phyloP scores from a whole-genome alignment of 2,113 vertebrate genomes.

The Hippopotamus amphibius region DNA sequence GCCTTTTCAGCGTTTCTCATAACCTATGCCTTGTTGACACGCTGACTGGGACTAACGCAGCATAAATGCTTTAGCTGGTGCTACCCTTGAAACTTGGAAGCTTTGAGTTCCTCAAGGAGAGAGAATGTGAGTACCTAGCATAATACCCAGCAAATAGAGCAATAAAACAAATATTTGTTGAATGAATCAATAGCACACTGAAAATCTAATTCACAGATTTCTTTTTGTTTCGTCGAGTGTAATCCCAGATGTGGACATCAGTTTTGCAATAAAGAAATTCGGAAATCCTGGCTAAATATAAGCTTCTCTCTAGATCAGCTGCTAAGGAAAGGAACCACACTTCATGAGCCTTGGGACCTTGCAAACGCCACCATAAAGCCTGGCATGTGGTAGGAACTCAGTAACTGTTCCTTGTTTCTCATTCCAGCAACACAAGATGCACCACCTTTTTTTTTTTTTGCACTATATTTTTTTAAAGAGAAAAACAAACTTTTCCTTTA shows the following conservation, averaged over 20 bases:
- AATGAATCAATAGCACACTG: not conserved
- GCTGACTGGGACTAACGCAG: not conserved
- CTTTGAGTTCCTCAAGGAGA: not conserved
- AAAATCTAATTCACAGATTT: not conserved
- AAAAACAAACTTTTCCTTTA: not conserved
- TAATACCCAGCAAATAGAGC: not conserved
- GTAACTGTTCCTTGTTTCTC: not conserved
- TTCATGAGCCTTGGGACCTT: not conserved
- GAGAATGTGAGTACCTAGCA: not conserved
- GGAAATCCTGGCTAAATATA: not conserved
- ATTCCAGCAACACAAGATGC: not conserved
- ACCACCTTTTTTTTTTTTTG: not conserved
- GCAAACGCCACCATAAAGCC: not conserved
- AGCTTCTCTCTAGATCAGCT: not conserved
- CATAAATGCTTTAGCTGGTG: not conserved
- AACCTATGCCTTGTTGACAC: not conserved
- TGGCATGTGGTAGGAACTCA: not conserved
- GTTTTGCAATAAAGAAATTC: not conserved
- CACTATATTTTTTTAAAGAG: not conserved
- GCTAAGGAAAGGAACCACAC: not conserved
- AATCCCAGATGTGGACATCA: not conserved
- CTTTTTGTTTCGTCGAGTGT: not conserved
- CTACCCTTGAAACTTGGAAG: not conserved
- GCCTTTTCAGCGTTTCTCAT: not conserved
- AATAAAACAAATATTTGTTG: not conserved